A percentile compares a stretch with the other conserved stretches of the same genome.
phyloP scores from a whole-genome alignment of 1,140 invertebrate genomes.

The Protaetia brevitarsis region DNA sequence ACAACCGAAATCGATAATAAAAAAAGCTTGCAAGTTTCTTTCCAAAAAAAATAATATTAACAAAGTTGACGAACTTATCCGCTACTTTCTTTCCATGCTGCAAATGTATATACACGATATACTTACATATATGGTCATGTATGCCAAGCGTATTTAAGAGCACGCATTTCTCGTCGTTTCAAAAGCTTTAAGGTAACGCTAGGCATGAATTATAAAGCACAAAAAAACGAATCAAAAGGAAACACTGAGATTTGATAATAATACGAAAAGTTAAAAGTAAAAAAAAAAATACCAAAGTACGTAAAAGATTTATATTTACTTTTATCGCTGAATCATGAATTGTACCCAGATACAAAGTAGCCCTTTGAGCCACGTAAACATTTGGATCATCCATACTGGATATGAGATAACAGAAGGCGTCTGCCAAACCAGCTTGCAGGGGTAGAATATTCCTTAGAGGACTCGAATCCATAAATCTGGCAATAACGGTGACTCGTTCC shows the following conservation, averaged over 20 bases:
- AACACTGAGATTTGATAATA: not conserved
- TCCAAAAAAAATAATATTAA: too few relatives aligned
- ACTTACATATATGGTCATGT: too few relatives aligned
- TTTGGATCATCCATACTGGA: constrained; percentile 95
- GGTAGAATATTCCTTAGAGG: constrained; percentile 78
- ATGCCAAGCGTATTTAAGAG: not conserved
- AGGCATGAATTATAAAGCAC: not conserved
- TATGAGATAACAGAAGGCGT: constrained; percentile 95
- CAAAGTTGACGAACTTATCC: too few relatives aligned
- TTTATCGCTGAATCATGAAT: constrained; percentile 84
- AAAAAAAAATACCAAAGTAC: not conserved
- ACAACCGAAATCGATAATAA: too few relatives aligned
- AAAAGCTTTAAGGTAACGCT: not conserved
- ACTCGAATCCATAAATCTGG: constrained; percentile 87
- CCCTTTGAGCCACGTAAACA: constrained; percentile 89
- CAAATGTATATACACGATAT: too few relatives aligned
- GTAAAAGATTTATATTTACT: constrained; percentile 51
- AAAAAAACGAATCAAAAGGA: too few relatives aligned
- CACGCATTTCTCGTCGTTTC: not conserved
- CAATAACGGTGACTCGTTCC: constrained; percentile 88
- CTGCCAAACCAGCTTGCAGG: constrained; percentile 91
- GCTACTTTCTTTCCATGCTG: too few relatives aligned
- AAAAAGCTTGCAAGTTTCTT: too few relatives aligned
- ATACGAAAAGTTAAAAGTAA: not conserved
- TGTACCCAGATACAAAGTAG: constrained; percentile 89